Percentiles rank a stretch among this genome's conserved stretches.
Conservation (phyloP, 2,113 vertebrate species). For the Ceratotherium simum region DNA sequence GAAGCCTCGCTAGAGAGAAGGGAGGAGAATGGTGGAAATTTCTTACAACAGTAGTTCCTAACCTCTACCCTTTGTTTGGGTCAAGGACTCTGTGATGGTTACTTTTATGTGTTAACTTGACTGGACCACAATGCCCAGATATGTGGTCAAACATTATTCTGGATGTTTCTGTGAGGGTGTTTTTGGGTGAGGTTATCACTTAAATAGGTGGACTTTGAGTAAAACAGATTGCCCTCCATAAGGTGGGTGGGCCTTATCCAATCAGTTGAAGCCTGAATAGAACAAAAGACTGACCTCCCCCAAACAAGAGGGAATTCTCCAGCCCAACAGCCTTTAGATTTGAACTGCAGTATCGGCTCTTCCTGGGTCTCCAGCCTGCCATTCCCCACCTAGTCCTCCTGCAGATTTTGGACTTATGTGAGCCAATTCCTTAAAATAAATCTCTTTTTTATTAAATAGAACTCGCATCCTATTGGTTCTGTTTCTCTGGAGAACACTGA, state of each 20-base stretch:
- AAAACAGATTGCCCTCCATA: background rate
- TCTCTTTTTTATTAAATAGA: too few species aligned
- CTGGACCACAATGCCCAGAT: background rate
- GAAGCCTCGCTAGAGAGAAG: background rate
- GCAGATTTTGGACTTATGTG: background rate
- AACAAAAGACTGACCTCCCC: background rate
- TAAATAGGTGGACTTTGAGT: background rate
- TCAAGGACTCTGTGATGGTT: background rate
- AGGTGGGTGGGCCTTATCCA: background rate
- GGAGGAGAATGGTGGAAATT: background rate
- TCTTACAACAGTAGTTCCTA: background rate
- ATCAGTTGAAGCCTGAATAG: background rate
- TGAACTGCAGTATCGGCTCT: background rate
- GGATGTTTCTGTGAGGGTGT: background rate
- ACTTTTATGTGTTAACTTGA: background rate
- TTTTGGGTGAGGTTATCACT: background rate
- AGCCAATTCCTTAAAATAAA: background rate
- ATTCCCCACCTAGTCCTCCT: background rate
- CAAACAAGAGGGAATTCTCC: background rate
- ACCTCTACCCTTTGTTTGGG: background rate
- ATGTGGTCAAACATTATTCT: background rate
- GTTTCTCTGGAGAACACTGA: conserved; percentile 34
- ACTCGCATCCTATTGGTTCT: background rate
- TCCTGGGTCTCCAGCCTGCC: background rate
- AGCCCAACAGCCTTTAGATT: background rate